Evolutionary conservation across 2,888 invertebrate species (phyloP), one percentile per base, ranked within the genome.

Genomic region (Ditula angustiorana): DNA sequence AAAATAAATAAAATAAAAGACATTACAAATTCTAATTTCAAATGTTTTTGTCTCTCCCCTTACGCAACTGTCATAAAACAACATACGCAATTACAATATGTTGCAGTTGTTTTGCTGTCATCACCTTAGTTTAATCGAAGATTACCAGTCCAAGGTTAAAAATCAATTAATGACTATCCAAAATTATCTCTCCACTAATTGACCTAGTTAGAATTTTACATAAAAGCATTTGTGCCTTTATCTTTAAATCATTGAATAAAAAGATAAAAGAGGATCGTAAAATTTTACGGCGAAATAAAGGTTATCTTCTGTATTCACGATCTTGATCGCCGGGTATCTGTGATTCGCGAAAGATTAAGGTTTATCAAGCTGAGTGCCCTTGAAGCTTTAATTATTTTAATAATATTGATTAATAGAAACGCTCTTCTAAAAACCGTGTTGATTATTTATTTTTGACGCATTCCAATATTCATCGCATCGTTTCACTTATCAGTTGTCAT

Each of bases 301-400:
- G 13, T 49, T 46, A 33, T 5, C 21, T 44, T 44, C 21, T 21
- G 30, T 30, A 23, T 49, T 46, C 10, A 2, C n/a, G 5, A 46
- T 57, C 23, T 28, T 59, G 59, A 37, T 59, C 28, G 50, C 28
- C 1, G 2, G 37, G 24, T 58, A 28, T 50, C 41, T 13, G 35
- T 49, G 26, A 35, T 60, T 41, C 21, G n/a, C 13, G 16, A 21
- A 3, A 26, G 59, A 50, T 50, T 41, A 41, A n/a, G 59, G 33
- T 28, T 50, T 28, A 50, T 50, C 50, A 2, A 16, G n/a, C n/a
- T 50, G n/a, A 59, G 33, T 46, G 53, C 16, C 41, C 11, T 30
- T 57, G 8, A 13, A 21, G 13, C 41, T 41, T 55, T 16, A 19
- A 55, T 41, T 16, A 16, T 26, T 19, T 7, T 23, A 24, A 8